phyloP scores from a whole-genome alignment of 2,797 vertebrate genomes.

The Petrocephalus schoutedeni region DNA sequence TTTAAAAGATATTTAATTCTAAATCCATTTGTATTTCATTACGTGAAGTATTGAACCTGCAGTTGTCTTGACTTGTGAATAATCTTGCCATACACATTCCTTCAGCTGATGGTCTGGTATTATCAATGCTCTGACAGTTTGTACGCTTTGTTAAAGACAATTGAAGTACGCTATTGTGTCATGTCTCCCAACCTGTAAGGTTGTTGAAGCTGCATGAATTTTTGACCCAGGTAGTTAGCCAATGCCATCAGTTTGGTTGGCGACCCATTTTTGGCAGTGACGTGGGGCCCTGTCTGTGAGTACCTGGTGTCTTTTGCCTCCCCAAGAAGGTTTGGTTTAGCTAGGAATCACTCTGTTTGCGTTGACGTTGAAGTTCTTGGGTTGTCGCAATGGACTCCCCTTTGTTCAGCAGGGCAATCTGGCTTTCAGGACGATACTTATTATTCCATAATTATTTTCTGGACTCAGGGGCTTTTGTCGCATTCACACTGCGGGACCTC shows the following conservation, averaged over 20 bases:
- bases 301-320: background rate
- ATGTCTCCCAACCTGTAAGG: background rate
- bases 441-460: background rate
- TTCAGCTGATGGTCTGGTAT: background rate
- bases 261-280: background rate
- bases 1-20: background rate
- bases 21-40: background rate
- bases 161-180: background rate
- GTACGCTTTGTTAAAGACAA: background rate
- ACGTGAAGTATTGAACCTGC: background rate
- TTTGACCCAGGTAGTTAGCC: background rate
- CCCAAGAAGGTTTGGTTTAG: background rate
- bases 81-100: background rate
- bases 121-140: background rate
- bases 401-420: background rate
- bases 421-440: background rate
- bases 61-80: background rate
- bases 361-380: background rate
- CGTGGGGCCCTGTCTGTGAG: background rate
- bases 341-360: background rate
- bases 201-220: background rate
- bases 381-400: background rate
- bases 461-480: background rate
- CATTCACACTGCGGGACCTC: background rate
- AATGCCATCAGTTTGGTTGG: background rate